Base-by-base conservation (phyloP, 2,113 vertebrate genomes). In the Ptychochromis oligacanthus region DNA sequence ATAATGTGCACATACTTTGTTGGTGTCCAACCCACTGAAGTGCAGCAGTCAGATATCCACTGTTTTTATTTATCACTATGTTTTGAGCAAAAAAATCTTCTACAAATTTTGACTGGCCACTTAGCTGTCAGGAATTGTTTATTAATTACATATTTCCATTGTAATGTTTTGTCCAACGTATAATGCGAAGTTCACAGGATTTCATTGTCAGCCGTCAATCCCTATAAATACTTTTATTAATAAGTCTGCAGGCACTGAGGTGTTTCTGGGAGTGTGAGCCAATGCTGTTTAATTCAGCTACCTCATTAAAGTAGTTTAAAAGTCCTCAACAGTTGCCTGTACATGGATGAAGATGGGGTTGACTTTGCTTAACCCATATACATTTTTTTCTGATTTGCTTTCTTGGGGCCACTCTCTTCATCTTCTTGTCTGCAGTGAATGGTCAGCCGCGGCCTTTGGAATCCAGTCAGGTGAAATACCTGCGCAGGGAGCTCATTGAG, bases 381-480 rank as follows among this genome's bases (percentile, higher is more conserved):
- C 52, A 52, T 52, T 0, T 4, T 52, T 72, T 52, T 72, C 26
- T 22, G 15, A 56, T 72, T 80, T 60, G 8, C 20, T 3, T 55
- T 55, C 52, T 20, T 67, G 9, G 57, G 1, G 17, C 3, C 40
- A 7, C 54, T 76, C 2, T 82, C 18, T 75, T 34, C 3, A 6
- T 75, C 58, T 54, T 22, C 2, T 95, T 93, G 83, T 93, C 57
- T 91, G 60, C 92, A 99, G 98, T 99, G 86, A 99, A 99, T 89
- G 98, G 98, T 83, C 98, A 99, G 13, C 98, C 98, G 56, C 95
- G 98, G 88, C 98, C 98, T 46, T 94, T 99, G 95, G 98, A 99
- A 94, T 99, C 98, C 36, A 99, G 96, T 95, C 98, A 99, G 90
- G 98, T 99, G 90, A 99, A 99, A 90, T 97, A 99, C 81, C 96